Evolutionary conservation across 2,888 invertebrate genomes (phyloP).

Genomic region (Pristionchus exspectatus): DNA sequence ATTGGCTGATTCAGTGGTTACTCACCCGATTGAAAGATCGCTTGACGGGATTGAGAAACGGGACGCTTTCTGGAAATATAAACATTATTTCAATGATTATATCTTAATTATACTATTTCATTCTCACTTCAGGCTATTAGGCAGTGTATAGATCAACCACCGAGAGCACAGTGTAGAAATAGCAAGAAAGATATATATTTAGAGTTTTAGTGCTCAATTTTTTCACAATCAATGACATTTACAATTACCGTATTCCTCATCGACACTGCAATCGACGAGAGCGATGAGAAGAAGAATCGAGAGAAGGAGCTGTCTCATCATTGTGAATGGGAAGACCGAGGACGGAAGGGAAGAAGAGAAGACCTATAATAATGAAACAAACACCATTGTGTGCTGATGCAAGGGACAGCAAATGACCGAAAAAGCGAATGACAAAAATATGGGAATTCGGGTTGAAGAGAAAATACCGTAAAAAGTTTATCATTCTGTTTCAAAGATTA

Average conservation of each 20-base stretch:
- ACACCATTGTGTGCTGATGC: neutral
- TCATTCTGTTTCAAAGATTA: no score
- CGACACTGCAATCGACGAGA: neutral
- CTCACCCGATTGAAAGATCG: constrained; percentile 51
- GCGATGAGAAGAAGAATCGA: neutral
- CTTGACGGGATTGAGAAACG: constrained; percentile 51
- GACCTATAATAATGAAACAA: neutral
- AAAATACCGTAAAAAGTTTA: neutral
- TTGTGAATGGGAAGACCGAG: neutral
- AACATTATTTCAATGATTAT: neutral
- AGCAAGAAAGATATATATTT: neutral
- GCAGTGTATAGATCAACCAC: neutral
- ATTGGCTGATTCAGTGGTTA: neutral
- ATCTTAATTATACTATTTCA: neutral
- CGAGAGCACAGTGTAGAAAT: neutral
- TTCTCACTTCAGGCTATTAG: neutral
- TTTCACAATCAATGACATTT: neutral
- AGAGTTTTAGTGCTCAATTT: neutral
- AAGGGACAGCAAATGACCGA: neutral
- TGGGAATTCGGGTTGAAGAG: neutral
- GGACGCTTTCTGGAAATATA: constrained; percentile 7
- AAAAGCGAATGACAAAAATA: neutral
- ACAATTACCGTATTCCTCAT: constrained; percentile 23
- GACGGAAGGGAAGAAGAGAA: neutral
- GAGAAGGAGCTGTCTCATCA: constrained; percentile 28